These are phyloP conservation scores for Telenomus remus DNA, from an alignment of 1,140 invertebrate genomes.

Conservation along the genomic window DNA sequence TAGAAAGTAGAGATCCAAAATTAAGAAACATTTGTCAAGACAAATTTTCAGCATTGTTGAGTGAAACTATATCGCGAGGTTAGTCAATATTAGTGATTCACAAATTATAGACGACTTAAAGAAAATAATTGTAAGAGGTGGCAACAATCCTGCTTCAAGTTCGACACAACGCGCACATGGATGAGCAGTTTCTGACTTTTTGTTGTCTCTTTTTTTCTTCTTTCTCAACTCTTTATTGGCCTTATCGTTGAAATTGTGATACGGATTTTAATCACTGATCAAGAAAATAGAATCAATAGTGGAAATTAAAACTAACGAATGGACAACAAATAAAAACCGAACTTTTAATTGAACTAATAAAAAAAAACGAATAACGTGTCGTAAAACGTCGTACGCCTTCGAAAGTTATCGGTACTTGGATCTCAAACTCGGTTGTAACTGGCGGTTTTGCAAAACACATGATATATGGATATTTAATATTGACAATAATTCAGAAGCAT, in stretches of 20 bases:
- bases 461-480: slow-evolving; percentile 39
- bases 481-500: slow-evolving; percentile 56
- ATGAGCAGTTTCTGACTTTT: not conserved
- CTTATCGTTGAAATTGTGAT: not conserved
- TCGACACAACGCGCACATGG: slow-evolving; percentile 3
- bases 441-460: slow-evolving; percentile 47
- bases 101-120: slow-evolving; percentile 36
- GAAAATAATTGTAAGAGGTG: slow-evolving; percentile 24
- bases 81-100: not conserved
- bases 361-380: not conserved
- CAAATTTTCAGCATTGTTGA: not conserved
- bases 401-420: slow-evolving; percentile 20
- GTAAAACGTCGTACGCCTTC: slow-evolving; percentile 16
- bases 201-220: not conserved
- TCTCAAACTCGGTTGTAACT: slow-evolving; percentile 10
- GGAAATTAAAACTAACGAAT: too few relatives aligned
- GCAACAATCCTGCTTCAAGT: slow-evolving; percentile 25
- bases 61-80: not conserved
- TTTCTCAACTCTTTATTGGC: not conserved
- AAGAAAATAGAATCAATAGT: too few relatives aligned
- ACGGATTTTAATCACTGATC: too few relatives aligned
- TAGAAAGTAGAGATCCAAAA: not conserved
- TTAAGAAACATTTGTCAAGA: not conserved
- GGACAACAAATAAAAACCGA: too few relatives aligned
- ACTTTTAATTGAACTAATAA: too few relatives aligned